Percentiles rank a stretch among this genome's conserved stretches.
These are phyloP conservation scores for Tenodera sinensis DNA, from an alignment of 2,888 invertebrate species.

Conservation along the genomic window DNA sequence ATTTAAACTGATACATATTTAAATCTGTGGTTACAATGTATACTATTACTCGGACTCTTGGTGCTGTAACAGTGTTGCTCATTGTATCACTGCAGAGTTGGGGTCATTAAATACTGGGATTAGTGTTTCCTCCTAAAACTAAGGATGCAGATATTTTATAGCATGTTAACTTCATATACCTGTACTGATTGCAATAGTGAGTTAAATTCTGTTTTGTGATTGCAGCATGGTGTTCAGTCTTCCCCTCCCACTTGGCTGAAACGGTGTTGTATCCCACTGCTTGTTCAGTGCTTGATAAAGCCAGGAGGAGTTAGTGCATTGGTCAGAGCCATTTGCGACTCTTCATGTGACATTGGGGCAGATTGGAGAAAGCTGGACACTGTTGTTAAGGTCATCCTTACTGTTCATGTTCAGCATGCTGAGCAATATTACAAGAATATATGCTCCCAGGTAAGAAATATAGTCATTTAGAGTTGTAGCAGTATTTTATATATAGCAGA, in stretches of 20 bases:
- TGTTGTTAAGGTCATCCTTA: slow-evolving; percentile 61
- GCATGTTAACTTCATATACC: too few species aligned
- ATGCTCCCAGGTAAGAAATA: slow-evolving; percentile 42
- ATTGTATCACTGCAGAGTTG: too few species aligned
- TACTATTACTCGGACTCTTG: too few species aligned
- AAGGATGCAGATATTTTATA: too few species aligned
- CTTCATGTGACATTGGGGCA: slow-evolving; percentile 53
- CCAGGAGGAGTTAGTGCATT: slow-evolving; percentile 63
- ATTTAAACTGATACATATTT: too few species aligned
- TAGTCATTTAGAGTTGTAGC: too few species aligned
- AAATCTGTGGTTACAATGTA: too few species aligned
- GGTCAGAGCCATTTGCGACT: slow-evolving; percentile 61
- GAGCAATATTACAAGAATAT: slow-evolving; percentile 51
- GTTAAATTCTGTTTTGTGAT: not conserved
- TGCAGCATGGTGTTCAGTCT: slow-evolving; percentile 12
- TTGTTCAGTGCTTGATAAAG: slow-evolving; percentile 57
- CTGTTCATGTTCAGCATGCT: slow-evolving; percentile 44
- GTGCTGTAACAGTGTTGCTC: too few species aligned
- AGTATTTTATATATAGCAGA: too few species aligned
- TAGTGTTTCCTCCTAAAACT: too few species aligned
- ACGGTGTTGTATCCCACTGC: slow-evolving; percentile 55
- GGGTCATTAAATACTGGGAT: too few species aligned
- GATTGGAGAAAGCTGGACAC: slow-evolving; percentile 67
- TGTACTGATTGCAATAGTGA: not conserved
- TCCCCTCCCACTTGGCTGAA: slow-evolving; percentile 60